A percentile compares a stretch with the other conserved stretches of the same genome.
phyloP scores from a whole-genome alignment of 1,140 invertebrate genomes.

The Stegodyphus mimosarum region DNA sequence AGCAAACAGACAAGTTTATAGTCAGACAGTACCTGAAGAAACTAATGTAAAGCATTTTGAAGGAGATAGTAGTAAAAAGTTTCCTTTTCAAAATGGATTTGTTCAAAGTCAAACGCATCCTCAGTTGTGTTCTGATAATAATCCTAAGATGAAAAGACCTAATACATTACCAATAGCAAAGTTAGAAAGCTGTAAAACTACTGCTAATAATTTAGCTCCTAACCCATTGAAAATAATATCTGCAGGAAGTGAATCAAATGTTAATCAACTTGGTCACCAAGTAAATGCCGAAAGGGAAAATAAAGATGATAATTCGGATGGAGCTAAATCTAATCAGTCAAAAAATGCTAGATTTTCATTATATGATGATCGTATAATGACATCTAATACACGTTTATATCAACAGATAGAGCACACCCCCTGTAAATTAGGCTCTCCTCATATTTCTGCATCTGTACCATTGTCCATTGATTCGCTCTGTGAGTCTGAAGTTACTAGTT shows the following conservation, averaged over 20 bases:
- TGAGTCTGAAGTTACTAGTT: constrained; percentile 54
- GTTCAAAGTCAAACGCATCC: constrained; percentile 55
- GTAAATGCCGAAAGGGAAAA: neutral
- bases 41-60: constrained; percentile 11
- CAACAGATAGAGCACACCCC: constrained; percentile 39
- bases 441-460: constrained; percentile 57
- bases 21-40: constrained; percentile 26
- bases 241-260: neutral
- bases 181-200: neutral
- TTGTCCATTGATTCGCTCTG: constrained; percentile 49
- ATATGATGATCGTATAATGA: constrained; percentile 89
- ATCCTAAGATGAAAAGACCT: constrained; percentile 52
- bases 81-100: constrained; percentile 48
- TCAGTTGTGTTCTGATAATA: constrained; percentile 38
- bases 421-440: constrained; percentile 50
- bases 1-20: constrained; percentile 48
- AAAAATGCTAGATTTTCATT: constrained; percentile 81
- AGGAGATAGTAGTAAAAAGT: constrained; percentile 6
- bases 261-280: neutral
- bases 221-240: constrained; percentile 10
- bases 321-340: constrained; percentile 82
- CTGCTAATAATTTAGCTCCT: neutral
- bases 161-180: constrained; percentile 50
- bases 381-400: constrained; percentile 13
- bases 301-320: constrained; percentile 67